A percentile compares a stretch with the other conserved stretches of the same genome.
Conservation (phyloP, 2,797 vertebrate species). For the Gymnothorax reevesii region DNA sequence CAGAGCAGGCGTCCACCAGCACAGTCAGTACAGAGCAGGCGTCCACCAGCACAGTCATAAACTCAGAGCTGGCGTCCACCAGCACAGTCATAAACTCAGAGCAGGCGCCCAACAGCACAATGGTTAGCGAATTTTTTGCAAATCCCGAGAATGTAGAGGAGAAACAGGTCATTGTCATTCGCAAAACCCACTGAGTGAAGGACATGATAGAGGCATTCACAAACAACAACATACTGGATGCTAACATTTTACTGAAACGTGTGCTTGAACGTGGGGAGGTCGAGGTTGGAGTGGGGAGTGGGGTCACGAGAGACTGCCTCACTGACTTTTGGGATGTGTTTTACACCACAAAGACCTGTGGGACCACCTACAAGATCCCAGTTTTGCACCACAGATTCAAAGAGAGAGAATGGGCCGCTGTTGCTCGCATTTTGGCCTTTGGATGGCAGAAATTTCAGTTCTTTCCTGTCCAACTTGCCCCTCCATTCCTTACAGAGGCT, state of each 20-base stretch:
- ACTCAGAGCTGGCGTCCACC: neutral
- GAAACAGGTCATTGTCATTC: slow-evolving; percentile 6
- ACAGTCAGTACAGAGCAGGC: too few species aligned
- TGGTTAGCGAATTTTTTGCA: neutral
- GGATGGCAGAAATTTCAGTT: slow-evolving; percentile 32
- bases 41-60: slow-evolving; percentile 5
- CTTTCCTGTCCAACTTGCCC: slow-evolving; percentile 37
- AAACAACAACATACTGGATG: slow-evolving; percentile 3
- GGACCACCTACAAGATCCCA: slow-evolving; percentile 40
- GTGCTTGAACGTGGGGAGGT: neutral
- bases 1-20: too few species aligned
- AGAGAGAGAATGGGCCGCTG: slow-evolving; percentile 33
- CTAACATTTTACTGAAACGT: neutral
- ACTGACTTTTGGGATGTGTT: slow-evolving; percentile 7
- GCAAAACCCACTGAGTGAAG: neutral
- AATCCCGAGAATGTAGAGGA: slow-evolving; percentile 9
- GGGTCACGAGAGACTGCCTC: slow-evolving; percentile 9
- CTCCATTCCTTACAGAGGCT: slow-evolving; percentile 33
- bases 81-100: neutral
- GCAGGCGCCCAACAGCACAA: neutral
- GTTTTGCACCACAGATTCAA: slow-evolving; percentile 27
- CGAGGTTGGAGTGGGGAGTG: slow-evolving; percentile 8
- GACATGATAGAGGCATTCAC: slow-evolving; percentile 12
- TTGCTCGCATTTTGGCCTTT: slow-evolving; percentile 33
- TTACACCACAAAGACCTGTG: slow-evolving; percentile 16